phyloP scores from a whole-genome alignment of 2,113 vertebrate species.

The Glaucomys volans region DNA sequence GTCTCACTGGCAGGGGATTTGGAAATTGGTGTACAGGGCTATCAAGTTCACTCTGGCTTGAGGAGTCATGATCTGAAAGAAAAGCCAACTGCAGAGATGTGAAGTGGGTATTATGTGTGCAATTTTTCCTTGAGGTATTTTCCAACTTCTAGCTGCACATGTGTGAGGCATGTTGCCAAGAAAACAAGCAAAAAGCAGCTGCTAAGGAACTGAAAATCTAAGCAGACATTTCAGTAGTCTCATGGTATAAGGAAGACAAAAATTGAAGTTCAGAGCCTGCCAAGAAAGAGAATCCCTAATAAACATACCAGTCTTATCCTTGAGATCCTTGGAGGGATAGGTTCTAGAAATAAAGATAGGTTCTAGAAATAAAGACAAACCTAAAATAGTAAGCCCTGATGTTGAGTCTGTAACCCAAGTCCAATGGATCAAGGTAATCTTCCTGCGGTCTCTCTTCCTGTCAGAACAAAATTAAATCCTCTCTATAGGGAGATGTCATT shows the following conservation, averaged over 20 bases:
- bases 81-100: slow-evolving; percentile 47
- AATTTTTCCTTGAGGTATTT: slow-evolving; percentile 71
- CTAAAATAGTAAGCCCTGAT: neutral
- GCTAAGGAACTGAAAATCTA: slow-evolving; percentile 64
- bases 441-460: neutral
- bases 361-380: slow-evolving; percentile 55
- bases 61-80: slow-evolving; percentile 21
- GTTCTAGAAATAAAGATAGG: slow-evolving; percentile 50
- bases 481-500: neutral
- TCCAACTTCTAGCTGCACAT: slow-evolving; percentile 54
- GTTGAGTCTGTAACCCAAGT: slow-evolving; percentile 15
- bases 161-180: slow-evolving; percentile 68
- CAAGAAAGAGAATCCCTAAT: slow-evolving; percentile 66
- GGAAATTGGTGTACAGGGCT: neutral
- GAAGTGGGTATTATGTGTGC: slow-evolving; percentile 34
- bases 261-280: slow-evolving; percentile 61
- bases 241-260: slow-evolving; percentile 57
- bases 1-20: neutral
- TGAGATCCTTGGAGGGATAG: slow-evolving; percentile 27
- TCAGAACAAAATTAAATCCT: slow-evolving; percentile 51
- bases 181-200: slow-evolving; percentile 66
- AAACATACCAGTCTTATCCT: slow-evolving; percentile 43
- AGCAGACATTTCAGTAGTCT: slow-evolving; percentile 73
- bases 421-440: neutral
- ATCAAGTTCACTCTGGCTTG: neutral